A percentile compares a stretch with the other conserved stretches of the same genome.
Evolutionary conservation across 2,113 vertebrate genomes (phyloP).

Genomic region (Morphnarchus princeps): DNA sequence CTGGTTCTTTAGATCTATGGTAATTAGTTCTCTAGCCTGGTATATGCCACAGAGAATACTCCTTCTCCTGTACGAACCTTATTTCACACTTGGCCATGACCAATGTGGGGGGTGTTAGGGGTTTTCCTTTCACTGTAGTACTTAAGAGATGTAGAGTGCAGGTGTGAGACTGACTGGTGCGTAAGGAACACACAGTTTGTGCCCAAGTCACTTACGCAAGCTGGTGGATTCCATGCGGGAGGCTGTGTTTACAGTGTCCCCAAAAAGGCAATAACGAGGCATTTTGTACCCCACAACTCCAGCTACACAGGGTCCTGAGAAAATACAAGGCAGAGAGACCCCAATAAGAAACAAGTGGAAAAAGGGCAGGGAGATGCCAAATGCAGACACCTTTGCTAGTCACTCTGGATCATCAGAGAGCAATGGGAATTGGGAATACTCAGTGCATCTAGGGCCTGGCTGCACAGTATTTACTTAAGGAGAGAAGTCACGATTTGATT

Average conservation of each 20-base stretch:
- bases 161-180: neutral
- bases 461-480: neutral
- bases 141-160: neutral
- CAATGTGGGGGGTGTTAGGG: rapidly evolving
- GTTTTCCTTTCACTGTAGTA: neutral
- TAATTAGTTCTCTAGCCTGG: neutral
- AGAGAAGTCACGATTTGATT: neutral
- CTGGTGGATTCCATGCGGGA: constrained; percentile 83
- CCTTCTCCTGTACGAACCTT: neutral
- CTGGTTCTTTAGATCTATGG: neutral
- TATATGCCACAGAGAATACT: neutral
- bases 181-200: rapidly evolving
- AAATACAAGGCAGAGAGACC: neutral
- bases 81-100: neutral
- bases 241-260: constrained; percentile 82
- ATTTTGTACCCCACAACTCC: constrained; percentile 83
- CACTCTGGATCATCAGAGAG: neutral
- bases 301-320: constrained; percentile 77
- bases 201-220: constrained; percentile 58
- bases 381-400: neutral
- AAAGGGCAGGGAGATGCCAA: neutral
- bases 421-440: rapidly evolving
- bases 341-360: neutral
- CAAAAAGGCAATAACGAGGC: constrained; percentile 82
- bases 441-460: neutral